These are phyloP conservation scores for Patiria pectinifera DNA, from an alignment of 53 echinoderm and acorn worm species.

Conservation along the genomic window DNA sequence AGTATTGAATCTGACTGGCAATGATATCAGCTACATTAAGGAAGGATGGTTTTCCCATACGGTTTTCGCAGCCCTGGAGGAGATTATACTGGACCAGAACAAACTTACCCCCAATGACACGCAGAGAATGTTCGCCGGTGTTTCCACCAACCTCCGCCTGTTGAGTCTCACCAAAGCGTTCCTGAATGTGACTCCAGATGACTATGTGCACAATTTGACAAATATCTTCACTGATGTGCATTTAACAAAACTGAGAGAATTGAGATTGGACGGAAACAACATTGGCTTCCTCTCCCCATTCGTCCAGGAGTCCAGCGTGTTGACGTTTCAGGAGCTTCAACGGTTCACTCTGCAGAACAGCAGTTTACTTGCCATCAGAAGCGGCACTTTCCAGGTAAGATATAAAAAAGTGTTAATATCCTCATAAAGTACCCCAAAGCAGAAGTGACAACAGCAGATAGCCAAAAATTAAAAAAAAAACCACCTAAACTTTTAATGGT, in stretches of 20 bases:
- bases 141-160: conserved; percentile 54
- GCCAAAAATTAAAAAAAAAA: too few relatives aligned
- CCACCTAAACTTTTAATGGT: too few relatives aligned
- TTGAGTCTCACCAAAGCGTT: conserved; percentile 71
- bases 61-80: conserved; percentile 61
- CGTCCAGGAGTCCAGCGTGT: not conserved
- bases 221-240: conserved; percentile 42
- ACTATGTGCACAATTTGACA: conserved; percentile 34
- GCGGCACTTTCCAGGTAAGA: conserved; percentile 54
- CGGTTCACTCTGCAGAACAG: conserved; percentile 65
- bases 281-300: conserved; percentile 47
- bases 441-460: too few relatives aligned
- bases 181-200: conserved; percentile 47
- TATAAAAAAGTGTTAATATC: not conserved
- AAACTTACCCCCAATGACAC: conserved; percentile 21
- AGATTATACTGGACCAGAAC: conserved; percentile 72
- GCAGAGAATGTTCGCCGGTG: conserved; percentile 24
- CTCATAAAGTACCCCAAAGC: too few relatives aligned
- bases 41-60: conserved; percentile 36
- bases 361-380: conserved; percentile 45
- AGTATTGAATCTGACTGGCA: conserved; percentile 60
- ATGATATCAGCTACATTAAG: conserved; percentile 44
- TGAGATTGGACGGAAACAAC: conserved; percentile 79
- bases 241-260: conserved; percentile 50
- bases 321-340: conserved; percentile 3